Conservation (phyloP, 2,888 invertebrate species). For the Pseudoips prasinana region DNA sequence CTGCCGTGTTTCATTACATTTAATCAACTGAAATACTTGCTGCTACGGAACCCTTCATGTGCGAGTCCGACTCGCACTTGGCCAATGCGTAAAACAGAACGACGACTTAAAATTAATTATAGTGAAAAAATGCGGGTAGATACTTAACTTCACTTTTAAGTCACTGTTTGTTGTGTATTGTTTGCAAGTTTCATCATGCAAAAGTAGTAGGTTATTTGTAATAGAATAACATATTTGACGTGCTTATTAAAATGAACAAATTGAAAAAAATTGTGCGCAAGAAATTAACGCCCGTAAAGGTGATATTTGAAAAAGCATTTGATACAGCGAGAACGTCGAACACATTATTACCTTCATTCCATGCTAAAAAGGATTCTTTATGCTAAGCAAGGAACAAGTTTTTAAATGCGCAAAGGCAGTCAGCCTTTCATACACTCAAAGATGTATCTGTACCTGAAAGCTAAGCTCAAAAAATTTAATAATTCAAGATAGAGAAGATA, state of each 20-base stretch:
- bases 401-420: conserved; percentile 5
- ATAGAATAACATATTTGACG: too few species aligned
- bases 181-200: too few species aligned
- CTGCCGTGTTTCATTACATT: too few species aligned
- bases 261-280: conserved; percentile 7
- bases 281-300: conserved; percentile 5
- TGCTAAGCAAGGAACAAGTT: conserved; percentile 2
- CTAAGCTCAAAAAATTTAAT: conserved; percentile 3
- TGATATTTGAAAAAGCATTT: conserved; percentile 7
- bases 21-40: too few species aligned
- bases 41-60: too few species aligned
- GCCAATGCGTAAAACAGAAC: too few species aligned
- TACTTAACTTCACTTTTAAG: too few species aligned
- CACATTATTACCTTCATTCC: conserved; percentile 5
- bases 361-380: conserved; percentile 5
- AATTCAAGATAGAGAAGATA: conserved; percentile 7
- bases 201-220: too few species aligned
- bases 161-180: too few species aligned
- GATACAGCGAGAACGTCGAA: conserved; percentile 5
- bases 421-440: conserved; percentile 7
- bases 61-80: too few species aligned
- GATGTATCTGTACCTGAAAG: conserved; percentile 7
- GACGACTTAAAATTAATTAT: too few species aligned
- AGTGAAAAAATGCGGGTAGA: too few species aligned
- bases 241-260: conserved; percentile 6